These are phyloP conservation scores for Drosophila parabipectinata DNA, from an alignment of 1,140 invertebrate species.

Conservation along the genomic window DNA sequence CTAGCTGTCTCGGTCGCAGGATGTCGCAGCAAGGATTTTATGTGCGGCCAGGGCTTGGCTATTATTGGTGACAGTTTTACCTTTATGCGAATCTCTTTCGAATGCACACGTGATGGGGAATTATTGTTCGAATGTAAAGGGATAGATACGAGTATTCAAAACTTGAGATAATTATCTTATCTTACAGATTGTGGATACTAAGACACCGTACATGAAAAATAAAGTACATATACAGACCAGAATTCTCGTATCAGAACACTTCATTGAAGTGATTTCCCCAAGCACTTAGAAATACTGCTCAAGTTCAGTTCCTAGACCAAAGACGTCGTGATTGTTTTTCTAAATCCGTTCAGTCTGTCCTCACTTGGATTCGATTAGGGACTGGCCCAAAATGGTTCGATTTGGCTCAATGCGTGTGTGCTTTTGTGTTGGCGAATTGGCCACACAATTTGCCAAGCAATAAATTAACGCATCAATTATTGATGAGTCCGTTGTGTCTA, in stretches of 20 bases:
- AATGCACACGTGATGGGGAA: constrained; percentile 40
- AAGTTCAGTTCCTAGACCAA: constrained; percentile 7
- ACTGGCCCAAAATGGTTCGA: constrained; percentile 12
- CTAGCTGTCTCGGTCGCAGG: constrained; percentile 28
- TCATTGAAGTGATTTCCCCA: constrained; percentile 69
- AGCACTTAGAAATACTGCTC: constrained; percentile 23
- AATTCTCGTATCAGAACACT: not conserved
- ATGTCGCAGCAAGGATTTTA: constrained; percentile 54
- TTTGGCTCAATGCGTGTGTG: constrained; percentile 59
- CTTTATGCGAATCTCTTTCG: constrained; percentile 62
- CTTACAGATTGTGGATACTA: too few species aligned
- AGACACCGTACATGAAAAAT: too few species aligned
- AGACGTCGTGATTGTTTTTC: constrained; percentile 60
- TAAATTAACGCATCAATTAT: constrained; percentile 80
- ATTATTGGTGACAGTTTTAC: constrained; percentile 81
- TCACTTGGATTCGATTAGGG: constrained; percentile 51
- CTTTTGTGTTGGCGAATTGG: constrained; percentile 70
- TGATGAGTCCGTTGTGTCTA: constrained; percentile 38
- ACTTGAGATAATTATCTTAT: too few species aligned
- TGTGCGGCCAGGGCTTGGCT: constrained; percentile 69
- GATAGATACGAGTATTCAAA: not conserved
- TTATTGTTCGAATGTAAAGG: not conserved
- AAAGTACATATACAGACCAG: too few species aligned
- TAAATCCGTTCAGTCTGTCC: constrained; percentile 57
- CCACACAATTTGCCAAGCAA: constrained; percentile 77